Percentiles rank a stretch among this genome's conserved stretches.
Evolutionary conservation across 2,113 vertebrate species (phyloP).

Genomic region (Platysteira castanea): DNA sequence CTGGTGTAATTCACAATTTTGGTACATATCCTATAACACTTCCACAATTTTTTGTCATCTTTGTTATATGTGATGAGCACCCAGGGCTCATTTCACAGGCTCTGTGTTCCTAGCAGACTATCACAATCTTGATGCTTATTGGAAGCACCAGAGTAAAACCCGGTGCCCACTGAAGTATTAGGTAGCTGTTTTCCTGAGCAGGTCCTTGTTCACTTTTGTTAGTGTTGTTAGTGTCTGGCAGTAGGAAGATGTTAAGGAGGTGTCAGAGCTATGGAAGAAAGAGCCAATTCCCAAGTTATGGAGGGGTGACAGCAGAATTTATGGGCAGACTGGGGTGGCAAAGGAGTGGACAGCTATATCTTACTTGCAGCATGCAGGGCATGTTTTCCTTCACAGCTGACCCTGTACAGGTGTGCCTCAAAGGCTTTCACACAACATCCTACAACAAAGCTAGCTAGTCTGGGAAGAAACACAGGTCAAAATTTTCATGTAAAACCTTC

Average conservation of each 20-base stretch:
- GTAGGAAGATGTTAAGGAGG: background rate
- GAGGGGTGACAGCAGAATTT: background rate
- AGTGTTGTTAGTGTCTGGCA: background rate
- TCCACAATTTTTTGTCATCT: background rate
- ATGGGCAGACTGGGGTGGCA: background rate
- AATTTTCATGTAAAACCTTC: background rate
- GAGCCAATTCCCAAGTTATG: background rate
- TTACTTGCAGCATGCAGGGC: background rate
- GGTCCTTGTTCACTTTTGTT: background rate
- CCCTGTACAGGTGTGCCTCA: background rate
- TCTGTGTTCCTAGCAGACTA: background rate
- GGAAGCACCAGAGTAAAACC: background rate
- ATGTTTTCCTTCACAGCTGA: background rate
- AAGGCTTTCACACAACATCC: background rate
- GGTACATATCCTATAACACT: accelerated
- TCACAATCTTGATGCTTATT: background rate
- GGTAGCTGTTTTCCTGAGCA: background rate
- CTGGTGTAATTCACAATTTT: background rate
- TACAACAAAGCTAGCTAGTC: background rate
- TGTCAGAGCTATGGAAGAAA: background rate
- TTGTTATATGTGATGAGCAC: background rate
- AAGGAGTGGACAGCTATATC: background rate
- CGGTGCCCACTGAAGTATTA: background rate
- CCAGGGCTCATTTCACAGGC: background rate
- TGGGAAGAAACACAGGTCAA: background rate